These are phyloP conservation scores for Parazoanthus atlanticus DNA, from an alignment of 92 coral and sea anemone species.

Conservation along the genomic window DNA sequence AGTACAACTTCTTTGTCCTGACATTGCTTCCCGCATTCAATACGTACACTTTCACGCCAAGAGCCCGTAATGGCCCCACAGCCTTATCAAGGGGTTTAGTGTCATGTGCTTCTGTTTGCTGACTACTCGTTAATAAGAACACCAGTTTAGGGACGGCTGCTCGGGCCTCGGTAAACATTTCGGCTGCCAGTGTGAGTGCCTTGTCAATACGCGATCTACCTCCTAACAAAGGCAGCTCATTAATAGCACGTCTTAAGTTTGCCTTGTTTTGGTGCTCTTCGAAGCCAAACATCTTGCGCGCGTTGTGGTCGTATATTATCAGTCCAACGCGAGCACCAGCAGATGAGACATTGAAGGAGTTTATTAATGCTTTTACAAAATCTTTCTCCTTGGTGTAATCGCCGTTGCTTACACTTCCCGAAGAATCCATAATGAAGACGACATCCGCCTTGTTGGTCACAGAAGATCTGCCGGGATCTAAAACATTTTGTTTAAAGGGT, in stretches of 20 bases:
- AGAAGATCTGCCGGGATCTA: constrained; percentile 48
- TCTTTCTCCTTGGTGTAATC: constrained; percentile 81
- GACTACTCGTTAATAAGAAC: constrained; percentile 83
- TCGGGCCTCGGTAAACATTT: constrained; percentile 74
- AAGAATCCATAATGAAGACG: constrained; percentile 91
- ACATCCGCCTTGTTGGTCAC: constrained; percentile 83
- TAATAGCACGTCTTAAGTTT: constrained; percentile 66
- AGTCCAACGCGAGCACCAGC: constrained; percentile 78
- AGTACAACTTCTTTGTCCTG: constrained; percentile 52
- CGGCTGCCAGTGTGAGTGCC: constrained; percentile 74
- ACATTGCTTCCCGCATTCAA: constrained; percentile 70
- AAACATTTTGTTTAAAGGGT: no score
- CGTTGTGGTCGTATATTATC: constrained; percentile 76
- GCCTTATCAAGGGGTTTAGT: constrained; percentile 82
- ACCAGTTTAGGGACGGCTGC: constrained; percentile 84
- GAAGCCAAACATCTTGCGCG: constrained; percentile 71
- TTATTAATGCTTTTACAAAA: constrained; percentile 73
- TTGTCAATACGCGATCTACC: constrained; percentile 89
- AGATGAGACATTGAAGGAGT: constrained; percentile 71
- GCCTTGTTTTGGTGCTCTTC: constrained; percentile 58
- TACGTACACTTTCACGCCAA: constrained; percentile 84
- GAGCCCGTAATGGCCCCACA: constrained; percentile 70
- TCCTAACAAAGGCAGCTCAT: constrained; percentile 60
- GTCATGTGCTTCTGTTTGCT: constrained; percentile 76
- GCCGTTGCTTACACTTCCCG: constrained; percentile 77